Conservation (phyloP, 2,888 invertebrate species). For the Polydrusus cervinus region DNA sequence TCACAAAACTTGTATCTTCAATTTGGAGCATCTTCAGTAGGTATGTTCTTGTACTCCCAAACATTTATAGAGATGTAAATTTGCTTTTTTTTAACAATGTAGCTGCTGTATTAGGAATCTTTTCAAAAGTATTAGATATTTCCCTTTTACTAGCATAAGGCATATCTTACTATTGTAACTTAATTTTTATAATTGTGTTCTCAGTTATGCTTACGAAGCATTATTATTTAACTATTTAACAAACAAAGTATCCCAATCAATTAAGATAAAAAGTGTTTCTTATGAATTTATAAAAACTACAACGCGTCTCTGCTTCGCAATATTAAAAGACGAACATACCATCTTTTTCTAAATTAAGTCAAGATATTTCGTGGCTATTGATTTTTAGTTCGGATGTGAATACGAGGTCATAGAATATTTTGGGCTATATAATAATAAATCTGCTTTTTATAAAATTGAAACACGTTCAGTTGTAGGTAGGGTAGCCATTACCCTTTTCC, state of each 20-base stretch:
- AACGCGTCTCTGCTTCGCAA: background rate
- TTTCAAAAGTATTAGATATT: no score
- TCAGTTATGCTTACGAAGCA: background rate
- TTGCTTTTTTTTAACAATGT: no score
- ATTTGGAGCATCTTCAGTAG: no score
- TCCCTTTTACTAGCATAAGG: no score
- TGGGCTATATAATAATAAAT: conserved; percentile 22
- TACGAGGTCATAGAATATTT: conserved; percentile 34
- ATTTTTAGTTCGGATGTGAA: conserved; percentile 34
- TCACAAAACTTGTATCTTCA: no score
- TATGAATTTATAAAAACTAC: background rate
- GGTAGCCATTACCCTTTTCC: no score
- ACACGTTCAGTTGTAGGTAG: no score
- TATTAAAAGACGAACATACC: background rate
- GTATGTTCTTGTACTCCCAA: no score
- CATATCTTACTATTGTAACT: conserved; percentile 1
- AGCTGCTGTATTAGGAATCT: no score
- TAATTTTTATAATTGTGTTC: background rate
- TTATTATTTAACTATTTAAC: conserved; percentile 2
- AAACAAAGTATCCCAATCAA: background rate
- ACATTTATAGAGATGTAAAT: no score
- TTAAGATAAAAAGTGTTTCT: background rate
- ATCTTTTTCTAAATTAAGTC: conserved; percentile 23
- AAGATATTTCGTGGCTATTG: conserved; percentile 36
- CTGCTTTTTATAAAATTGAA: conserved; percentile 1